Conservation (phyloP, 2,888 invertebrate genomes). For the Hoplodrina ambigua region DNA sequence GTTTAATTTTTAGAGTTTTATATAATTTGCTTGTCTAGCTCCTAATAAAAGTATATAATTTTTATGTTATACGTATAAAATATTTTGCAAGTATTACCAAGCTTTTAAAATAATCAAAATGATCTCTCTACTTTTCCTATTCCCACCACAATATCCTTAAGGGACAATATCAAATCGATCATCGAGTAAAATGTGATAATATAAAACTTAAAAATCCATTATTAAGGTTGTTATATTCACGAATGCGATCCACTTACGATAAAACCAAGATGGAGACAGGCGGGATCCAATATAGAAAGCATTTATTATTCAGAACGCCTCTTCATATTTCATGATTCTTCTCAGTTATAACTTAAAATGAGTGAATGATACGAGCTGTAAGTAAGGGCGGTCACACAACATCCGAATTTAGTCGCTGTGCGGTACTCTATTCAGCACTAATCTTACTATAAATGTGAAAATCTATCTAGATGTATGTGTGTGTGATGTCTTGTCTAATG, state of each 20-base stretch:
- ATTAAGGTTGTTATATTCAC: conserved; percentile 58
- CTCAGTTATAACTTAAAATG: conserved; percentile 72
- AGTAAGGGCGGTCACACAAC: conserved; percentile 27
- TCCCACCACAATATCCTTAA: conserved; percentile 35
- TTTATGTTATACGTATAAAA: not conserved
- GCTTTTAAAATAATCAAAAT: conserved; percentile 16
- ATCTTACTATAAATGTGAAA: too few relatives aligned
- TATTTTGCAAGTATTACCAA: conserved; percentile 18
- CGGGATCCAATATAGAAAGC: conserved; percentile 75
- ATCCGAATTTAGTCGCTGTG: not conserved
- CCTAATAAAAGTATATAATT: not conserved
- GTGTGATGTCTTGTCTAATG: too few relatives aligned
- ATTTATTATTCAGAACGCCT: conserved; percentile 80
- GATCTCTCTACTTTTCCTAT: conserved; percentile 21
- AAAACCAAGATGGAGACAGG: conserved; percentile 73
- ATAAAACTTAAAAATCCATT: conserved; percentile 75
- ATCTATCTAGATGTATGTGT: too few relatives aligned
- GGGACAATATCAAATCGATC: conserved; percentile 68
- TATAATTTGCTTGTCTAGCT: not conserved
- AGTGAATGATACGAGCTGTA: conserved; percentile 67
- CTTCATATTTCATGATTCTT: conserved; percentile 71
- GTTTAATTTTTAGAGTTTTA: too few relatives aligned
- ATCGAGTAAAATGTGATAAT: conserved; percentile 71
- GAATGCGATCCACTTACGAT: conserved; percentile 71
- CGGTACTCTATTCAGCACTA: too few relatives aligned